Conservation (phyloP, 2,113 vertebrate species). For the Neodontobutis hainanensis region DNA sequence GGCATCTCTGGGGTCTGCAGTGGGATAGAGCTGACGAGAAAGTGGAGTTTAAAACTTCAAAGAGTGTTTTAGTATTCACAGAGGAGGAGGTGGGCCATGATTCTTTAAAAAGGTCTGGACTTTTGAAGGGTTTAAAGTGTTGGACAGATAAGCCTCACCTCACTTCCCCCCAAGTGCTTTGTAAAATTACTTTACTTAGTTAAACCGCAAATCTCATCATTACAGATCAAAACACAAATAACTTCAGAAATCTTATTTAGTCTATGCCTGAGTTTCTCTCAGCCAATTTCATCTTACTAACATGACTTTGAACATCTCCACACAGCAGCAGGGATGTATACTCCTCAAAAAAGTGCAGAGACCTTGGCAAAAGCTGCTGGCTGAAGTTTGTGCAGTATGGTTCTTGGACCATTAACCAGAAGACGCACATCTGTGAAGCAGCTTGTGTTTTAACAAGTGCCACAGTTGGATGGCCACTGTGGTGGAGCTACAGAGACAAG, state of each 20-base stretch:
- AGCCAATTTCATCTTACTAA: too few species aligned
- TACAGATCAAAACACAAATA: too few species aligned
- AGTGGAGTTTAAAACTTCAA: slow-evolving; percentile 52
- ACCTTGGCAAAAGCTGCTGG: slow-evolving; percentile 23
- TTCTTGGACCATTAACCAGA: slow-evolving; percentile 27
- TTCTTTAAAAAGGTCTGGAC: slow-evolving; percentile 18
- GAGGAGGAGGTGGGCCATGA: slow-evolving; percentile 24
- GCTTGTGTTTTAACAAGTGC: slow-evolving; percentile 42
- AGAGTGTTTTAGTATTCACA: slow-evolving; percentile 40
- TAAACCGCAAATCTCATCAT: not conserved
- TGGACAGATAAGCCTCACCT: slow-evolving; percentile 21
- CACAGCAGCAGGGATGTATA: slow-evolving; percentile 26
- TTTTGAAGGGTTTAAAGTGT: slow-evolving; percentile 18
- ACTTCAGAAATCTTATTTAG: too few species aligned
- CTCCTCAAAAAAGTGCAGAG: slow-evolving; percentile 34
- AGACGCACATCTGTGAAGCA: slow-evolving; percentile 44
- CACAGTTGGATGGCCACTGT: slow-evolving; percentile 10
- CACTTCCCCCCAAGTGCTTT: slow-evolving; percentile 7
- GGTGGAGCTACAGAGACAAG: slow-evolving; percentile 6
- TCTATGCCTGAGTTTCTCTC: too few species aligned
- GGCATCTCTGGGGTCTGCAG: slow-evolving; percentile 15
- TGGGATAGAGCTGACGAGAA: slow-evolving; percentile 33
- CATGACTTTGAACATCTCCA: slow-evolving; percentile 36
- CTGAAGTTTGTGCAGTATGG: slow-evolving; percentile 1
- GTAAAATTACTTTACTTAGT: slow-evolving; percentile 18